phyloP scores from a whole-genome alignment of 2,113 vertebrate species.

The Saccopteryx leptura region DNA sequence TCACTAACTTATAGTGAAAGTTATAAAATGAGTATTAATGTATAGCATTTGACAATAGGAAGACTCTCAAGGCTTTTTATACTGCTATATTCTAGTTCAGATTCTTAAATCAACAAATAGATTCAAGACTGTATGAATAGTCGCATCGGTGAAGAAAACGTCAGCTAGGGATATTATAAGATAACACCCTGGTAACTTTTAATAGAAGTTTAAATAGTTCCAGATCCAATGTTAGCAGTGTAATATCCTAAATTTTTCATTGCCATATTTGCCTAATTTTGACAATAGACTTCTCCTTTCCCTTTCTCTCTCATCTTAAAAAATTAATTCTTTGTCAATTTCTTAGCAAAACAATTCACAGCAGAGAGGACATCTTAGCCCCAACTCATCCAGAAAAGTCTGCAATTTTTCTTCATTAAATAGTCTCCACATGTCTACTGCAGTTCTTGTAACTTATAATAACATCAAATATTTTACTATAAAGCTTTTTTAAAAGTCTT shows the following conservation, averaged over 20 bases:
- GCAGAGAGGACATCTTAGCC: neutral
- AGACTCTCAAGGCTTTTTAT: neutral
- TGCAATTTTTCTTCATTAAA: neutral
- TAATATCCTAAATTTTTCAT: conserved; percentile 2
- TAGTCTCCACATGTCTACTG: neutral
- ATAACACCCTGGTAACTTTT: neutral
- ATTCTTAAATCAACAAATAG: neutral
- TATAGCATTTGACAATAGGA: neutral
- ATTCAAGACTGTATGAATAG: neutral
- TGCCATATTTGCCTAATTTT: conserved; percentile 23
- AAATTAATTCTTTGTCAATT: conserved; percentile 36
- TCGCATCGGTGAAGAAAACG: neutral
- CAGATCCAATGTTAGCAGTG: neutral
- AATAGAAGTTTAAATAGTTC: neutral
- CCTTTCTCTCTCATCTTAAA: neutral
- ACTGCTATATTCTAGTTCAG: neutral
- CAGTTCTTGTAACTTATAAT: neutral
- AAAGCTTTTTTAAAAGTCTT: conserved; percentile 1
- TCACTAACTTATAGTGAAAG: neutral
- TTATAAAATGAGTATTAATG: conserved; percentile 21
- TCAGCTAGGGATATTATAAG: neutral
- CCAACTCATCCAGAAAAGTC: neutral
- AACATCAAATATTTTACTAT: neutral
- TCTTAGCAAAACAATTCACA: neutral
- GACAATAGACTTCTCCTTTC: neutral